Evolutionary conservation across 2,888 invertebrate genomes (phyloP), one percentile per base, ranked within the genome.

Genomic region (Leptarthrus brevirostris): DNA sequence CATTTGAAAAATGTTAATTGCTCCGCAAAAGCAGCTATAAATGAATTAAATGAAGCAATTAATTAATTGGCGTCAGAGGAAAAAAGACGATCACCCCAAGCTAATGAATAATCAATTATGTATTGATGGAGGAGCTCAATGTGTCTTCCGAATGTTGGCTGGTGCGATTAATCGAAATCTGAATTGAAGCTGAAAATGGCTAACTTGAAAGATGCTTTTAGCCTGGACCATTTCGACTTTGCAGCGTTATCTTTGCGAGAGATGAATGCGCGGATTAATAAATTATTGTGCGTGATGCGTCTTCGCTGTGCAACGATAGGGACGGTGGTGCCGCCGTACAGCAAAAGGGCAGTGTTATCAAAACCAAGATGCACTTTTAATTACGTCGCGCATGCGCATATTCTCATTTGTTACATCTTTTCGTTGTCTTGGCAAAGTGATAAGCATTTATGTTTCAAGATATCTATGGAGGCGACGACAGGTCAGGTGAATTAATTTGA

Each of bases 31-130:
- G 49, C 52, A 34, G 52, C 69, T 30, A 8, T 54, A 54, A 71
- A 70, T 34, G 70, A 52, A 71, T 54, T 71, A 71, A 71, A 71
- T 71, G 54, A 71, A 71, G 20, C 54, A 71, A 71, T 71, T 71
- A 71, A 71, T 71, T 71, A 71, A 71, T 71, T 71, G 71, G 40
- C 71, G 40, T 54, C 53, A 16, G 22, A 44, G 14, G 52, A 49
- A 52, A 71, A 52, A 40, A 36, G 52, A 4, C 34, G 12, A 52
- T 10, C 10, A 26, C 4, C 24, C 52, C 26, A 16, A 36, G 34
- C 40, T 71, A 71, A 71, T 71, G 54, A 53, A 54, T 71, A 71
- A 71, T 71, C 71, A 71, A 71, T 71, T 71, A 71, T 2, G 54
- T 14, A 22, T 56, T 24, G 24, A 30, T 14, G 3, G 20, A 26